These are phyloP conservation scores for Enteromius mattozi DNA, from an alignment of 2,797 vertebrate species.

Conservation along the genomic window DNA sequence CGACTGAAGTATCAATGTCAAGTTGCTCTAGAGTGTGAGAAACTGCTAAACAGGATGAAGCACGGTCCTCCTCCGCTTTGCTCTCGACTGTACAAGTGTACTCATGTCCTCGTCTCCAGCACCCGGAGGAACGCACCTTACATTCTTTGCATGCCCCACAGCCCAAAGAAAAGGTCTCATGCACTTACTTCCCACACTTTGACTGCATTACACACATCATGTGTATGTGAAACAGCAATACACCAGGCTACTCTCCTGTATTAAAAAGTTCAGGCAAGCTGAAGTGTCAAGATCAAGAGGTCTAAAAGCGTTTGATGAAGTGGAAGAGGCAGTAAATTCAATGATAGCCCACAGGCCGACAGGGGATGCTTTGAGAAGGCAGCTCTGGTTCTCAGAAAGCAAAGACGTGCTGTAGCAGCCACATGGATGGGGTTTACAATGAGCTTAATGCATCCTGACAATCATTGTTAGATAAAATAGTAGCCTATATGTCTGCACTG, in stretches of 20 bases:
- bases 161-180: conserved; percentile 25
- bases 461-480: conserved; percentile 30
- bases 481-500: conserved; percentile 16
- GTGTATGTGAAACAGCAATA: conserved; percentile 1
- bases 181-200: conserved; percentile 19
- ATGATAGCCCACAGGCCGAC: conserved; percentile 23
- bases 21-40: conserved; percentile 1
- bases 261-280: conserved; percentile 30
- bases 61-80: background rate
- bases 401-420: background rate
- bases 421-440: conserved; percentile 17
- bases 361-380: conserved; percentile 1
- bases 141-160: conserved; percentile 5
- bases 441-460: conserved; percentile 40
- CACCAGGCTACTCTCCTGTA: conserved; percentile 19
- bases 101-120: background rate
- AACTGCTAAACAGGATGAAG: conserved; percentile 5
- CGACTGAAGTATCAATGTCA: conserved; percentile 29
- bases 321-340: conserved; percentile 39
- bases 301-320: conserved; percentile 34
- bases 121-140: background rate
- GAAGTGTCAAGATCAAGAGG: conserved; percentile 44
- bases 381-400: conserved; percentile 9
- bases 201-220: conserved; percentile 4
- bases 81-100: conserved; percentile 1